These are phyloP conservation scores for Clupea harengus DNA, from an alignment of 2,113 vertebrate species.

Conservation along the genomic window DNA sequence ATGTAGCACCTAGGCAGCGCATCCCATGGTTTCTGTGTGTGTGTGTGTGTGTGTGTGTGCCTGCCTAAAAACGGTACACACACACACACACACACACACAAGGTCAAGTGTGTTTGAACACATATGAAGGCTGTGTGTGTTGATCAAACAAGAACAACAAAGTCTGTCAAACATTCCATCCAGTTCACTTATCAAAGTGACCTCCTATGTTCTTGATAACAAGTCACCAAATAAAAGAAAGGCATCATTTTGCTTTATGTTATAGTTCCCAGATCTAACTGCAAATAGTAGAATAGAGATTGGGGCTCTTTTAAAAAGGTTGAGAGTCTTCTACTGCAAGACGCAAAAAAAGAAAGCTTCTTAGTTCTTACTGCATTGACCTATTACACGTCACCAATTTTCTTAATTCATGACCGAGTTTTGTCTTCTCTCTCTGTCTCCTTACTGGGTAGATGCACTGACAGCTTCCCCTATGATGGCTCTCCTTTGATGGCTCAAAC, in stretches of 20 bases:
- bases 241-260: background rate
- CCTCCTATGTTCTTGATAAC: background rate
- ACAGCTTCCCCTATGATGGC: background rate
- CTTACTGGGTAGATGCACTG: background rate
- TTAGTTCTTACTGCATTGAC: background rate
- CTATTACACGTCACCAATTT: background rate
- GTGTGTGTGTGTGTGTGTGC: no score
- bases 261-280: background rate
- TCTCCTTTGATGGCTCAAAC: background rate
- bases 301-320: background rate
- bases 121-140: background rate
- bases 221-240: background rate
- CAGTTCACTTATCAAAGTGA: background rate
- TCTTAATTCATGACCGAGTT: background rate
- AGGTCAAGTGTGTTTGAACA: background rate
- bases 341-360: background rate
- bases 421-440: background rate
- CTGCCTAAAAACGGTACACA: no score
- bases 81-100: background rate
- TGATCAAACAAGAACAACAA: constrained; percentile 8
- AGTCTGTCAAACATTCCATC: background rate
- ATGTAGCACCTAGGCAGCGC: background rate
- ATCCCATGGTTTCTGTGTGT: no score
- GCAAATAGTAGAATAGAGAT: background rate
- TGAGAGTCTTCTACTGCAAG: background rate